Evolutionary conservation across 2,888 invertebrate species (phyloP).

Genomic region (Mesochorus sp.): DNA sequence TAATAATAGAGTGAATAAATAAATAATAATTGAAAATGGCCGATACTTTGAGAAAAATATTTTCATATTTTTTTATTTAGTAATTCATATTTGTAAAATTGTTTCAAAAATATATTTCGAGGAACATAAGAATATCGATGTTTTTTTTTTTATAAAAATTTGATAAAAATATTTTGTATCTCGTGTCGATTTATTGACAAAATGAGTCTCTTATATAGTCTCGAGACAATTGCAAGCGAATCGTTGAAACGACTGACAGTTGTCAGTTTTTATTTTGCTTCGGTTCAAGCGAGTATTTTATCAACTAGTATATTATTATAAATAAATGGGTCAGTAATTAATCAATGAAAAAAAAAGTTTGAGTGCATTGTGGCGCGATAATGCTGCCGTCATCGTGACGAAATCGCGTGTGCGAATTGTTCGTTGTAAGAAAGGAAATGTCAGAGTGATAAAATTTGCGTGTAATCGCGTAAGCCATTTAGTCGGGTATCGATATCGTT

Average conservation of each 20-base stretch:
- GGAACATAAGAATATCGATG: too few species aligned
- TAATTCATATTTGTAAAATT: too few species aligned
- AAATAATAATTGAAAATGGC: too few species aligned
- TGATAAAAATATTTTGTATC: neutral
- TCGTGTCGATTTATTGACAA: neutral
- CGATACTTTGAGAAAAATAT: too few species aligned
- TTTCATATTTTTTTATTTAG: too few species aligned
- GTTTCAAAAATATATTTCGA: too few species aligned
- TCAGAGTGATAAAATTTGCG: neutral
- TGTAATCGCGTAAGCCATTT: neutral
- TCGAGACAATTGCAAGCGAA: neutral
- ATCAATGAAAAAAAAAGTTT: neutral
- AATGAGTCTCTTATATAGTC: neutral
- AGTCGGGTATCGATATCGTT: neutral
- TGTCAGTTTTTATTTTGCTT: neutral
- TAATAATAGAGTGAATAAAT: too few species aligned
- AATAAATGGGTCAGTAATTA: neutral
- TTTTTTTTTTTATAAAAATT: too few species aligned
- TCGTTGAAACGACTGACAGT: neutral
- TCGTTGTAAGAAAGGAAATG: neutral
- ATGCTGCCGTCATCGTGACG: neutral
- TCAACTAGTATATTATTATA: neutral
- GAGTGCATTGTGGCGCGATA: neutral
- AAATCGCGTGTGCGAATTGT: neutral
- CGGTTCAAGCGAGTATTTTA: neutral